Evolutionary conservation across 2,113 vertebrate genomes (phyloP).

Genomic region (Nerophis ophidion): DNA sequence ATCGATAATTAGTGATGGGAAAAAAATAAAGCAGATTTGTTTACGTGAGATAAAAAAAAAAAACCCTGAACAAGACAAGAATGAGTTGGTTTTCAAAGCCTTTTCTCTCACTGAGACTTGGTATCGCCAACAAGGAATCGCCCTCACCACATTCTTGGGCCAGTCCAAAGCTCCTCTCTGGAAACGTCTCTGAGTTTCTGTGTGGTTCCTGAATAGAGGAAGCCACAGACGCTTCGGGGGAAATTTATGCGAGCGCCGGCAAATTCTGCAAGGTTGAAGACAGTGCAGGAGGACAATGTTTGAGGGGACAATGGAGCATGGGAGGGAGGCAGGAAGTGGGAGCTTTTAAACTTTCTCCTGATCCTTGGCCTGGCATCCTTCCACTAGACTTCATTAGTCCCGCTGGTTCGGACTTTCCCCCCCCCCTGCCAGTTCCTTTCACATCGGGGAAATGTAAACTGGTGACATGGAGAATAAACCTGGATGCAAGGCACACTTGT

Average conservation of each 20-base stretch:
- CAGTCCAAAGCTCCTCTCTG: conserved; percentile 28
- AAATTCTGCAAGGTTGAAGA: conserved; percentile 22
- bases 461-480: background rate
- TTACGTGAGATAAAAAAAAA: no score
- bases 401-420: conserved; percentile 30
- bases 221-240: conserved; percentile 5
- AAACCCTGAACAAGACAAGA: no score
- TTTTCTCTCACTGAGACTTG: background rate
- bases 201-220: conserved; percentile 21
- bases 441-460: background rate
- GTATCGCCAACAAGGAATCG: conserved; percentile 36
- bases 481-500: background rate
- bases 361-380: background rate
- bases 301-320: background rate
- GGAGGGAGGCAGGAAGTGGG: background rate
- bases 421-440: background rate
- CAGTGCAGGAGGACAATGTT: conserved; percentile 6
- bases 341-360: background rate
- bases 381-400: conserved; percentile 39
- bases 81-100: background rate
- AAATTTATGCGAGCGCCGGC: conserved; percentile 18
- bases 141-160: conserved; percentile 44
- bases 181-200: conserved; percentile 38
- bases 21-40: no score
- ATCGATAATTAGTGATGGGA: no score